A percentile compares a stretch with the other conserved stretches of the same genome.
These are phyloP conservation scores for Rhopalosiphum nymphaeae DNA, from an alignment of 2,888 invertebrate genomes.

Conservation along the genomic window DNA sequence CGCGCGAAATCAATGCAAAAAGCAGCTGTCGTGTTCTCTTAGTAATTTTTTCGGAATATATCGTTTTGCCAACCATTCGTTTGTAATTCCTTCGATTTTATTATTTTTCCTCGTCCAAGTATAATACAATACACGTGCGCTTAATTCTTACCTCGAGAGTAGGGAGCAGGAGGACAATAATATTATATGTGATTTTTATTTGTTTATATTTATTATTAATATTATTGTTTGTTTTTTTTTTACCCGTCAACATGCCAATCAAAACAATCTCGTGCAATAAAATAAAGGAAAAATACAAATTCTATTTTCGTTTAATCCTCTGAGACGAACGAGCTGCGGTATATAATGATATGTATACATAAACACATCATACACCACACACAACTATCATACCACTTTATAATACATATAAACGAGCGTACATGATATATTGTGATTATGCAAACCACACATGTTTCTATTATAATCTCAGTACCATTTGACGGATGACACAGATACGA, in stretches of 20 bases:
- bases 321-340: constrained; percentile 50
- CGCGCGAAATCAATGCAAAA: background rate
- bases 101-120: background rate
- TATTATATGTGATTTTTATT: constrained; percentile 20
- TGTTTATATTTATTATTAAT: constrained; percentile 1
- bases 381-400: background rate
- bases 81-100: background rate
- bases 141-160: background rate
- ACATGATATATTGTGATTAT: background rate
- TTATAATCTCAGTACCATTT: constrained; percentile 52
- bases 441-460: background rate
- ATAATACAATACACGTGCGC: background rate
- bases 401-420: background rate
- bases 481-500: constrained; percentile 39
- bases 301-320: constrained; percentile 36
- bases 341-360: constrained; percentile 33
- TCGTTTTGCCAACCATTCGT: background rate
- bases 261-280: constrained; percentile 52
- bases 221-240: constrained; percentile 15
- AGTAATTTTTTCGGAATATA: background rate
- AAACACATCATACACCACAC: background rate
- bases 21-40: constrained; percentile 55
- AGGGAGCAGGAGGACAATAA: background rate
- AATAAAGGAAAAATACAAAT: constrained; percentile 42
- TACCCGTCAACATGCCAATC: constrained; percentile 46